Conservation (phyloP, 2,113 vertebrate genomes). For the Meleagris gallopavo region DNA sequence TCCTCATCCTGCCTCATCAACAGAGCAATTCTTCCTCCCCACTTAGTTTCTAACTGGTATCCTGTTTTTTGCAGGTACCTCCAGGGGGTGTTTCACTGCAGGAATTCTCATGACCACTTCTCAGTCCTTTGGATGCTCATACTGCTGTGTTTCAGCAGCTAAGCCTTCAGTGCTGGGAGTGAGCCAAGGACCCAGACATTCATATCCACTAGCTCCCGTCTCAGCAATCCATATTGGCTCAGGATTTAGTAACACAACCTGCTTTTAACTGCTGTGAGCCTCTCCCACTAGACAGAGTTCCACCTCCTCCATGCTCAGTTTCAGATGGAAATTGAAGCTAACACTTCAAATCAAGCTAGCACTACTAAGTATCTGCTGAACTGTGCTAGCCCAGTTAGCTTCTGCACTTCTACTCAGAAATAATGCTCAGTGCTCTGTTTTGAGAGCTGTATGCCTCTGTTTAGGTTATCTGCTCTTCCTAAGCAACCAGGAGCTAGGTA, state of each 20-base stretch:
- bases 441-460: not conserved
- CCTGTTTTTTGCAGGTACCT: not conserved
- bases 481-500: not conserved
- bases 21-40: not conserved
- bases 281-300: conserved; percentile 5
- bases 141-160: not conserved
- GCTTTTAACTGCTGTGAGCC: conserved; percentile 38
- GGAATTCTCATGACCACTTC: not conserved
- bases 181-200: not conserved
- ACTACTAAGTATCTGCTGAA: not conserved
- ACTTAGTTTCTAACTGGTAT: not conserved
- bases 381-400: not conserved
- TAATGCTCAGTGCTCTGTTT: not conserved
- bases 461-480: not conserved
- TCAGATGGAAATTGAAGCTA: conserved; percentile 32
- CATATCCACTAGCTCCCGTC: not conserved
- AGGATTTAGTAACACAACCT: conserved; percentile 49
- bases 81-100: not conserved
- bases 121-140: not conserved
- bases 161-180: not conserved
- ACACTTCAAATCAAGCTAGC: not conserved
- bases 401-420: not conserved
- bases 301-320: conserved; percentile 13
- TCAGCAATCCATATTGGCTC: conserved; percentile 34
- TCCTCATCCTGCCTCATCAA: not conserved